A percentile compares a stretch with the other conserved stretches of the same genome.
phyloP scores from a whole-genome alignment of 2,797 vertebrate genomes.

The Pseudopleuronectes americanus region DNA sequence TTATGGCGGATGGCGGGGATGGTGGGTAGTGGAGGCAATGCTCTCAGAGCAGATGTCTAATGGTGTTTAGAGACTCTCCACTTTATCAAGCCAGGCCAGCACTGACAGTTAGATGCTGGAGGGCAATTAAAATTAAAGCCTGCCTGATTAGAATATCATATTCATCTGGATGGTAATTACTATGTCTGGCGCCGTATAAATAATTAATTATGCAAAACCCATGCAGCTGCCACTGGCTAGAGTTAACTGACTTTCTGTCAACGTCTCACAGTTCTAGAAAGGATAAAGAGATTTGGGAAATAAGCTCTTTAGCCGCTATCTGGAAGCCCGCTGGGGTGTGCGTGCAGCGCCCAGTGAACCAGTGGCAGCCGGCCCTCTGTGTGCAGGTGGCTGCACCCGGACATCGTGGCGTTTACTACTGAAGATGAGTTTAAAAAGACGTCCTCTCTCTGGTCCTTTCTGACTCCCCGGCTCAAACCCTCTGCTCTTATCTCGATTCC shows the following conservation, averaged over 20 bases:
- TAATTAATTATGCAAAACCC: slow-evolving; percentile 99
- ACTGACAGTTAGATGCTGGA: slow-evolving; percentile 98
- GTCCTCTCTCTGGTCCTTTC: slow-evolving; percentile 31
- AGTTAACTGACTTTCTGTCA: slow-evolving; percentile 97
- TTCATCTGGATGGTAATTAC: slow-evolving; percentile 99
- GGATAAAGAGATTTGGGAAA: slow-evolving; percentile 91
- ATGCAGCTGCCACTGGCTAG: slow-evolving; percentile 97
- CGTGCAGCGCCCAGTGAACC: slow-evolving; percentile 75
- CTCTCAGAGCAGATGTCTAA: slow-evolving; percentile 96
- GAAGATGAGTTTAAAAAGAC: slow-evolving; percentile 62
- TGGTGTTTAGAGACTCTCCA: slow-evolving; percentile 90
- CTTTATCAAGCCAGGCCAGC: slow-evolving; percentile 92
- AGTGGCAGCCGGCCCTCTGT: slow-evolving; percentile 79
- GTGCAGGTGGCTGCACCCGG: slow-evolving; percentile 79
- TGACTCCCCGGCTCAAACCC: slow-evolving; percentile 20
- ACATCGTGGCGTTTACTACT: slow-evolving; percentile 70
- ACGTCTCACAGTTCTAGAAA: slow-evolving; percentile 86
- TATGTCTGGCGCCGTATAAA: slow-evolving; percentile 96
- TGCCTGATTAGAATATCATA: slow-evolving; percentile 99
- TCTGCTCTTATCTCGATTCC: slow-evolving; percentile 16
- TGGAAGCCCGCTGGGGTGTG: slow-evolving; percentile 79
- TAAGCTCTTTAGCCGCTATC: slow-evolving; percentile 88
- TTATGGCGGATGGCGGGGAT: slow-evolving; percentile 75
- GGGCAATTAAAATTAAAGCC: slow-evolving; percentile 95
- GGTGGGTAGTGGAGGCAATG: slow-evolving; percentile 77